These are phyloP conservation scores for Leptestheria dahalacensis DNA, from an alignment of 1,140 invertebrate genomes.

Conservation along the genomic window DNA sequence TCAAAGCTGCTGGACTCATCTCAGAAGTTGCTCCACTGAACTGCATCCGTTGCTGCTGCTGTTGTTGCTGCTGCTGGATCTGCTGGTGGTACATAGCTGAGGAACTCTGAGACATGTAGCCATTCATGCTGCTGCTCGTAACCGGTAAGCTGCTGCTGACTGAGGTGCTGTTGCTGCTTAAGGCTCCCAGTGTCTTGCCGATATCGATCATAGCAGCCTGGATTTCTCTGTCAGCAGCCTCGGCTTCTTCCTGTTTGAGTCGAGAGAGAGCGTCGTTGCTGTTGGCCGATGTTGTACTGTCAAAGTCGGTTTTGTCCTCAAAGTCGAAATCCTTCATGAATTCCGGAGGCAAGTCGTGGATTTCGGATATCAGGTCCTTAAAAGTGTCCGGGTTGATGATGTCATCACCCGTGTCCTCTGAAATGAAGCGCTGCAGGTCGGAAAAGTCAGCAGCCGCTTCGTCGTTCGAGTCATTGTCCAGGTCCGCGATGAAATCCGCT, in stretches of 20 bases:
- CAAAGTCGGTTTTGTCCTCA: slow-evolving; percentile 33
- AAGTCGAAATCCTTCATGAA: slow-evolving; percentile 72
- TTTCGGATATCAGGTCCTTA: slow-evolving; percentile 75
- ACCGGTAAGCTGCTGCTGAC: no score
- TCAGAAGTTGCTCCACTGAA: slow-evolving; percentile 10
- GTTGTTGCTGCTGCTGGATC: slow-evolving; percentile 15
- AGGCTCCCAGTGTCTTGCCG: slow-evolving; percentile 22
- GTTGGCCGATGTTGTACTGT: neutral
- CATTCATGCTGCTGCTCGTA: neutral
- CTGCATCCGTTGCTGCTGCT: slow-evolving; percentile 19
- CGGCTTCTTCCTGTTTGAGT: slow-evolving; percentile 11
- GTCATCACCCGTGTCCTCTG: slow-evolving; percentile 64
- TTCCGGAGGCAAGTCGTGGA: slow-evolving; percentile 62
- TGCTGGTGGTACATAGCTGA: neutral
- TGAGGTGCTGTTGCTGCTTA: slow-evolving; percentile 25
- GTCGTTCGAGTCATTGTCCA: slow-evolving; percentile 62
- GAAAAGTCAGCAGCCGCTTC: slow-evolving; percentile 50
- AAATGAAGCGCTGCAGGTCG: slow-evolving; percentile 46
- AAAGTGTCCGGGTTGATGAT: slow-evolving; percentile 63
- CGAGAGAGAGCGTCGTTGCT: neutral
- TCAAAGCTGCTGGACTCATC: slow-evolving; percentile 72
- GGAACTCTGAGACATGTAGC: neutral
- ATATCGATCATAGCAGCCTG: slow-evolving; percentile 15
- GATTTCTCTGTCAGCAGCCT: slow-evolving; percentile 11
- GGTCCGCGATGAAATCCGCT: slow-evolving; percentile 52